These are phyloP conservation scores for Gymnobelideus leadbeateri DNA, from an alignment of 2,113 vertebrate species.

Conservation along the genomic window DNA sequence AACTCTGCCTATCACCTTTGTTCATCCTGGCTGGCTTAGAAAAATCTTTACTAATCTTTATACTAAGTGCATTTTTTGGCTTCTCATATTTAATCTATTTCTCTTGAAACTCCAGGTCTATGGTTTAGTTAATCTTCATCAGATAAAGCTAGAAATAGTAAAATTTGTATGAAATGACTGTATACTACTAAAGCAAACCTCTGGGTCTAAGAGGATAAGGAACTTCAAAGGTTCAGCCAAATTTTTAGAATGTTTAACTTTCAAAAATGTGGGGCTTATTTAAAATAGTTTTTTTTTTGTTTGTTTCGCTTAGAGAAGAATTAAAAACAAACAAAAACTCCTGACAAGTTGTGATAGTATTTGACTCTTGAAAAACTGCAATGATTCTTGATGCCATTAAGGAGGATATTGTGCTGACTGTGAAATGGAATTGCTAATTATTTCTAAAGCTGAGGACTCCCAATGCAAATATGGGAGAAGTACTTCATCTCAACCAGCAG, in stretches of 20 bases:
- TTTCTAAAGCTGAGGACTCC: slow-evolving; percentile 19
- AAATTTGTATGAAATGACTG: background rate
- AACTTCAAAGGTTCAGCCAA: slow-evolving; percentile 25
- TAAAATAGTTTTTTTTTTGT: background rate
- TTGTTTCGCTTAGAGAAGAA: slow-evolving; percentile 30
- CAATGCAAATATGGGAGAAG: slow-evolving; percentile 59
- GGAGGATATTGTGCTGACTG: slow-evolving; percentile 40
- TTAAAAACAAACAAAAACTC: slow-evolving; percentile 8
- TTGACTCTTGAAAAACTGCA: slow-evolving; percentile 54
- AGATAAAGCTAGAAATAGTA: slow-evolving; percentile 7
- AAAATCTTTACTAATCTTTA: slow-evolving; percentile 52
- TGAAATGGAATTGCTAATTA: slow-evolving; percentile 70
- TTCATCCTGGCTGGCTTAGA: slow-evolving; percentile 42
- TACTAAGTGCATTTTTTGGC: slow-evolving; percentile 2
- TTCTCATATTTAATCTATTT: background rate
- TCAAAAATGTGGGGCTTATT: background rate
- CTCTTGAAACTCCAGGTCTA: background rate
- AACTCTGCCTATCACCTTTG: slow-evolving; percentile 33
- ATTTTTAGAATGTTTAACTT: background rate
- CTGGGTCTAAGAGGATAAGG: slow-evolving; percentile 25
- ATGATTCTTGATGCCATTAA: slow-evolving; percentile 49
- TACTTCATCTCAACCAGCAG: slow-evolving; percentile 42
- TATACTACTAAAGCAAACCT: slow-evolving; percentile 16
- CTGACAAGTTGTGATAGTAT: slow-evolving; percentile 5
- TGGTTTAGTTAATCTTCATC: slow-evolving; percentile 2